Evolutionary conservation across 2,888 invertebrate genomes (phyloP), one percentile per base, ranked within the genome.

Genomic region (Sylvicola cinctus): DNA sequence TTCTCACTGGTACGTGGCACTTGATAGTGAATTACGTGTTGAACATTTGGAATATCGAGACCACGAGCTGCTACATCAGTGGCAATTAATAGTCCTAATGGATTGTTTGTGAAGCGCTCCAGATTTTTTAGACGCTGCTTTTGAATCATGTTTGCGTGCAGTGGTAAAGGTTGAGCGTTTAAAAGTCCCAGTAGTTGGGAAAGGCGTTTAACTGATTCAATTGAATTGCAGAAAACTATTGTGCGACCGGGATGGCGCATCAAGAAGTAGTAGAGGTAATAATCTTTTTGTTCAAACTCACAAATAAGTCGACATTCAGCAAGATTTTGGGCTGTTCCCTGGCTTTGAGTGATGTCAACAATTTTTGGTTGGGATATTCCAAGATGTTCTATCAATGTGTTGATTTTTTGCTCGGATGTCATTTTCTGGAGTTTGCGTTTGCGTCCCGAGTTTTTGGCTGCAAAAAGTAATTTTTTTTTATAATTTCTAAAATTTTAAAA

Each of bases 21-120:
- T 55, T 84, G 93, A 60, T 93, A 98, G 56, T 98, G 98, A 40
- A 98, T 67, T 2, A 98, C 95, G 60, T 95, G 90, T 43, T 93
- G 74, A 3, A 98, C 78, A 44, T 74, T 68, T 1, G 88, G 84
- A 45, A 98, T 91, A 60, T 98, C 98, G 30, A 98, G 60, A 0
- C 98, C 98, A 37, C 98, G 67, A 0, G 98, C 93, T 1, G 98
- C 96, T 4, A 99, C 95, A 62, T 98, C 98, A 0, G 93, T 96
- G 3, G 96, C 76, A 38, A 98, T 68, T 25, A 98, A 58, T 6
- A 98, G 52, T 0, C 80, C 76, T 41, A 68, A 65, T 0, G 70
- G 65, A 44, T 72, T 68, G 36, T 70, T 73, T 26, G 76, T 68
- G 55, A 83, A 83, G 41, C 77, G 71, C 52, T 99, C 98, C 4